Base-by-base conservation (phyloP, 2,888 invertebrate genomes). In the Isotomurus palustris region DNA sequence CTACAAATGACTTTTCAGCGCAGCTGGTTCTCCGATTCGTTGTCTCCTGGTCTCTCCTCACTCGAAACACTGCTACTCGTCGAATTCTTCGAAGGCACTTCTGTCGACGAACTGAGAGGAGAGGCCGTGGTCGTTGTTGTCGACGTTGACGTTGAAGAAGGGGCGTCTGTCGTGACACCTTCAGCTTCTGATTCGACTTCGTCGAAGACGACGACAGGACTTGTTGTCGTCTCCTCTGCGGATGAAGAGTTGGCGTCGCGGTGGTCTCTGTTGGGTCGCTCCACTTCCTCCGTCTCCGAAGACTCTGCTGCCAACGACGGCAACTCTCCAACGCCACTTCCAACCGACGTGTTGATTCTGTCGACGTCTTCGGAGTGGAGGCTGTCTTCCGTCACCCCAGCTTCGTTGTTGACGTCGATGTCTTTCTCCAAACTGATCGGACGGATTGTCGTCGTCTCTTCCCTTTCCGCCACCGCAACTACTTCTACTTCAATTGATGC, bases 391-490 rank as follows among this genome's bases (percentile, higher is more conserved):
- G 60, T 63, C 5, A 58, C 50, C 38, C 57, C 55, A 22, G 52
- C 62, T 25, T 53, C 24, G 17, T 62, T 32, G 49, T 68, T 68
- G 10, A 68, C 60, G 24, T 60, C 45, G 19, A 65, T 67, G 43
- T 68, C 68, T 36, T 65, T 60, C 2, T 44, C 48, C 21, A 67
- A 53, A 44, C 62, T 66, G 2, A 53, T 25, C 1, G 64, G 58
- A 22, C 40, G 8, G 4, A 56, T 27, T 21, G 64, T 66, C 1
- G 66, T 64, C 3, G 35, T 38, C 29, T 60, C 62, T 29, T n/a
- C 17, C n/a, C 3, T 44, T 24, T n/a, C n/a, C n/a, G n/a, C n/a
- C n/a, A n/a, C n/a, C n/a, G n/a, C n/a, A n/a, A n/a, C n/a, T n/a
- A n/a, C n/a, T n/a, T n/a, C n/a, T n/a, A n/a, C n/a, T n/a, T n/a